Evolutionary conservation across 2,797 vertebrate genomes (phyloP).

Genomic region (Pseudochirops cupreus): DNA sequence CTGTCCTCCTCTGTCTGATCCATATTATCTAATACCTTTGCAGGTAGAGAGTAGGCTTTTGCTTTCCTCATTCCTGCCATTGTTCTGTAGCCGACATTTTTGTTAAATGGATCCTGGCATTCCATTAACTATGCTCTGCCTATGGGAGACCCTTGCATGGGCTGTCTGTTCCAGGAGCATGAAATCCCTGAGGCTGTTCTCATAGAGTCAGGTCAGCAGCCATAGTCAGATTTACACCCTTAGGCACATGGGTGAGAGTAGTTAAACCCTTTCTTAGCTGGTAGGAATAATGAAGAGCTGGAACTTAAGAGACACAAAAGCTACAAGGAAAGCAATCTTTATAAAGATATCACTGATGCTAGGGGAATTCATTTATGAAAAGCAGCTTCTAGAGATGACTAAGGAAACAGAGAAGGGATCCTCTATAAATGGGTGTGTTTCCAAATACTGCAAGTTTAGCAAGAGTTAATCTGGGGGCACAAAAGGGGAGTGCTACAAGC

Average conservation of each 20-base stretch:
- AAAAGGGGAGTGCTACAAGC: not conserved
- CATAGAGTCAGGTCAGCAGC: not conserved
- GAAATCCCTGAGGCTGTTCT: conserved; percentile 45
- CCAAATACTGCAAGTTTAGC: not conserved
- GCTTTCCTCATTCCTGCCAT: conserved; percentile 53
- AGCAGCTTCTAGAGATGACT: conserved; percentile 22
- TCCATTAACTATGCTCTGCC: conserved; percentile 31
- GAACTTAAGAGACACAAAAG: conserved; percentile 5
- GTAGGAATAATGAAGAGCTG: conserved; percentile 1
- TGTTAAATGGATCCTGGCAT: conserved; percentile 43
- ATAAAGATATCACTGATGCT: conserved; percentile 31
- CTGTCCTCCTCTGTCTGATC: conserved; percentile 46
- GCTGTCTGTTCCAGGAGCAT: conserved; percentile 36
- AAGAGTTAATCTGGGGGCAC: not conserved
- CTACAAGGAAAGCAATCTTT: conserved; percentile 6
- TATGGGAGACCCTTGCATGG: not conserved
- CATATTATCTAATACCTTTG: conserved; percentile 11
- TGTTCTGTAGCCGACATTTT: conserved; percentile 57
- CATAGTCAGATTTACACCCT: conserved; percentile 11
- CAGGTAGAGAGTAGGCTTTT: not conserved
- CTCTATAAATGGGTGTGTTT: not conserved
- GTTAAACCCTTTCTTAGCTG: not conserved
- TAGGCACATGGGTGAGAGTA: conserved; percentile 18
- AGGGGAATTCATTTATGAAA: conserved; percentile 30
- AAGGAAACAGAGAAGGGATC: conserved; percentile 14